Conservation (phyloP, 92 coral and sea anemone genomes). For the Pocillopora grandis region DNA sequence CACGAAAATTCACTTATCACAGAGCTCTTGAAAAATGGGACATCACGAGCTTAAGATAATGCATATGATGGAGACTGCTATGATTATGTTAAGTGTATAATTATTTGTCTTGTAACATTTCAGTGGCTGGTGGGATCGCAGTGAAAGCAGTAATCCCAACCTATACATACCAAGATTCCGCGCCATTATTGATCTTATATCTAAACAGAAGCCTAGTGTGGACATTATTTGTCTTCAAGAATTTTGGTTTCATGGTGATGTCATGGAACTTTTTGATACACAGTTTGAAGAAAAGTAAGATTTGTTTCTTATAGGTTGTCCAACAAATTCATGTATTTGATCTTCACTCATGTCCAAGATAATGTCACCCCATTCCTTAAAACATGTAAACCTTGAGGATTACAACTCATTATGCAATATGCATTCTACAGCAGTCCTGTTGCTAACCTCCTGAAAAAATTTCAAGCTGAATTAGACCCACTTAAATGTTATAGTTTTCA, state of each 20-base stretch:
- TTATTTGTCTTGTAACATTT: not conserved
- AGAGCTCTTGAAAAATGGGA: no score
- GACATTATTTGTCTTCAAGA: conserved; percentile 92
- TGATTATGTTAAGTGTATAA: not conserved
- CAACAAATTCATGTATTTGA: not conserved
- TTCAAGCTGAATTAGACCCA: no score
- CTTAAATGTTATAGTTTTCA: no score
- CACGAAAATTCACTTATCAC: no score
- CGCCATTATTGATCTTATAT: conserved; percentile 69
- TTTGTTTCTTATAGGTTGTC: not conserved
- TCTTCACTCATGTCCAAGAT: no score
- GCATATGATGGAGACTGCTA: no score
- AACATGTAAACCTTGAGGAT: no score
- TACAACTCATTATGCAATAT: no score
- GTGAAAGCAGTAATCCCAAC: conserved; percentile 89
- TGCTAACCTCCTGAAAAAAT: no score
- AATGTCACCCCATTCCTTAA: no score
- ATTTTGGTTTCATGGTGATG: conserved; percentile 93
- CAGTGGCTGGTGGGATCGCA: conserved; percentile 82
- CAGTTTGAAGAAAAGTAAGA: conserved; percentile 72
- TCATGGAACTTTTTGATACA: conserved; percentile 72
- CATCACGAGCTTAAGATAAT: no score
- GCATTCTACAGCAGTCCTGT: no score
- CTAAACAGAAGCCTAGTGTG: conserved; percentile 63
- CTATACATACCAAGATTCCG: conserved; percentile 78